Base-by-base conservation (phyloP, 2,113 vertebrate species). In the Bos javanicus region DNA sequence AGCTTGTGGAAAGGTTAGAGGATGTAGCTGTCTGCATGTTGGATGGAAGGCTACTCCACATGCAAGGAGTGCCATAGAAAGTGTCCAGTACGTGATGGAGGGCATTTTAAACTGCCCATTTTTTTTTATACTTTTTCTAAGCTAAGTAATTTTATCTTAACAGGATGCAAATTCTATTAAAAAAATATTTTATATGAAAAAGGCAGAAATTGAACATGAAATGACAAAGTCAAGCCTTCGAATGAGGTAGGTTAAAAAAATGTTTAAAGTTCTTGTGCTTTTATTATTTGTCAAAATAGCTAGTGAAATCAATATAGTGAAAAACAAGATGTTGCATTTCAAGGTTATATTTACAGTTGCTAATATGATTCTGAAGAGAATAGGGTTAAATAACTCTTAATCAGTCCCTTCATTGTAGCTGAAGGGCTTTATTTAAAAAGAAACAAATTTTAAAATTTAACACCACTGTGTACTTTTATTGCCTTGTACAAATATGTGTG, bases 91-190 rank as follows among this genome's bases (percentile, higher is more conserved):
- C 9, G 33, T 57, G 33, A 86, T 25, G 83, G 28, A 62, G 7
- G 39, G 13, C 39, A 48, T 76, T 95, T 93, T 87, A 82, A 90
- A 86, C 13, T 57, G 85, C 28, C 9, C 12, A 3, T 86, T 33
- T 74, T 74, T 98, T 95, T 83, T 8, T 81, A 5, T 87, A 83
- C 62, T 19, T 76, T 98, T 98, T 98, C 89, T 84, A 98, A 98
- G 78, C n/a, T 60, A 86, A 95, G 6, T 92, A n/a, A 96, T 97
- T 97, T 96, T 98, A 67, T 96, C 98, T 96, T 98, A 95, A 98
- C 99, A 99, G 99, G 99, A 99, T 98, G 99, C 99, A 98, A 99
- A 99, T 99, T 99, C 99, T 7, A 99, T 99, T 98, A 99, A 99
- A 98, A 99, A 99, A 99, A 98, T 99, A 95, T 99, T 99, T 99